Base-by-base conservation (phyloP, 2,113 vertebrate genomes). In the Eurypyga helias region DNA sequence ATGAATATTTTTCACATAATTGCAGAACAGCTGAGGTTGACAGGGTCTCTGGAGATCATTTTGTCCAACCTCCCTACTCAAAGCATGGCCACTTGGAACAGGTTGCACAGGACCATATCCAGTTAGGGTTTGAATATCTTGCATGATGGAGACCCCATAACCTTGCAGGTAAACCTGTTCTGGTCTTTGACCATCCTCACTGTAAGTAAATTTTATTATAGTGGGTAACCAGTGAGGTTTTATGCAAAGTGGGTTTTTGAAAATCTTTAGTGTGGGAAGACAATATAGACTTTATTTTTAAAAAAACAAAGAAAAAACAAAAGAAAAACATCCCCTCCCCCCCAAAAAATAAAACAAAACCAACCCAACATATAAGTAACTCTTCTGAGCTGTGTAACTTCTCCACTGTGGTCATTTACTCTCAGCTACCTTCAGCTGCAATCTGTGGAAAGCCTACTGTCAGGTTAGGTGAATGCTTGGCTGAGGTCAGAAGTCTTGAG, bases 381-480 rank as follows among this genome's bases (percentile, higher is more conserved):
- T 79, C 17, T 58, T 55, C 24, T 76, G 61, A 87, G 36, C 38
- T 29, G 24, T 46, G 2, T 26, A 34, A 18, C 10, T 17, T 64
- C 24, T 80, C 10, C 21, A 8, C 19, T n/a, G 15, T 36, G 45
- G 28, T 57, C 13, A 25, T 84, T 83, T 84, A 17, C 21, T 81
- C 49, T 10, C 48, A 69, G 34, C 4, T 58, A 11, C 26, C 13
- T 75, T 8, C 12, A 29, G 0, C 18, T 69, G 52, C 64, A 38
- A 58, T 57, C 46, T 58, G 29, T 43, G 41, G 41, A 65, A 57
- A 85, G 24, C 18, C 24, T 57, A 4, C 13, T 51, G 23, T 29
- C 2, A 1, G 8, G 34, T 70, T 70, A 26, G 23, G 19, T 65
- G 62, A 41, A 20, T 0, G 0, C 31, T 38, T 45, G 25, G 19